Evolutionary conservation across 2,113 vertebrate genomes (phyloP).

Genomic region (Hypomesus transpacificus): DNA sequence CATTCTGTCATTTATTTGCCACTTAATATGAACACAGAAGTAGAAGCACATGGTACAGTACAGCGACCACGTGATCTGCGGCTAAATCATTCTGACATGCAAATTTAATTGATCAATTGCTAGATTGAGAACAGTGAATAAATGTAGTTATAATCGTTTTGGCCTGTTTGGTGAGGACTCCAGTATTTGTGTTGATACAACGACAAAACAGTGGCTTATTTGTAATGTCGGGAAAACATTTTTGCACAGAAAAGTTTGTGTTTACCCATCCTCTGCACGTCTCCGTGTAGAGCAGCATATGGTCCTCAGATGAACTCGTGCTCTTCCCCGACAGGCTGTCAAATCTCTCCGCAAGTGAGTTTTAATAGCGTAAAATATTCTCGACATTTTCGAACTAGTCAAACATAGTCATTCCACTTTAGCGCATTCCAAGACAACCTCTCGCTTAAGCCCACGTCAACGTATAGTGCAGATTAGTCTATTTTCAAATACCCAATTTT

Average conservation of each 20-base stretch:
- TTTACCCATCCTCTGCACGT: constrained; percentile 55
- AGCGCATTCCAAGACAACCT: constrained; percentile 9
- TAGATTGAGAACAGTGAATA: no score
- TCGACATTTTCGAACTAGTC: constrained; percentile 46
- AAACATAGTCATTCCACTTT: neutral
- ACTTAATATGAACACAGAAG: no score
- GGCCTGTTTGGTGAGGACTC: no score
- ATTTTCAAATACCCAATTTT: neutral
- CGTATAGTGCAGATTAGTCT: neutral
- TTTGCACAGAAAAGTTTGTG: neutral
- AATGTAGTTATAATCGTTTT: no score
- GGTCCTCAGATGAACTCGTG: constrained; percentile 36
- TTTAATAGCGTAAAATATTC: constrained; percentile 48
- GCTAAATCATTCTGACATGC: no score
- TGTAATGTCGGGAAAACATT: no score
- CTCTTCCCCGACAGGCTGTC: neutral
- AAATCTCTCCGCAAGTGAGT: constrained; percentile 42
- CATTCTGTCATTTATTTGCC: no score
- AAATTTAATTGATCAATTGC: no score
- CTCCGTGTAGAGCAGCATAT: constrained; percentile 50
- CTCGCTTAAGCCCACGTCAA: neutral
- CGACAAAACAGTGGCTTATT: no score
- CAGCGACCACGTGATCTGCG: no score
- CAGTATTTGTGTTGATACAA: no score
- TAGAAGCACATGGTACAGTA: no score